These are phyloP conservation scores for Pseudolaguvia tuberculata DNA, from an alignment of 2,113 vertebrate species.

Conservation along the genomic window DNA sequence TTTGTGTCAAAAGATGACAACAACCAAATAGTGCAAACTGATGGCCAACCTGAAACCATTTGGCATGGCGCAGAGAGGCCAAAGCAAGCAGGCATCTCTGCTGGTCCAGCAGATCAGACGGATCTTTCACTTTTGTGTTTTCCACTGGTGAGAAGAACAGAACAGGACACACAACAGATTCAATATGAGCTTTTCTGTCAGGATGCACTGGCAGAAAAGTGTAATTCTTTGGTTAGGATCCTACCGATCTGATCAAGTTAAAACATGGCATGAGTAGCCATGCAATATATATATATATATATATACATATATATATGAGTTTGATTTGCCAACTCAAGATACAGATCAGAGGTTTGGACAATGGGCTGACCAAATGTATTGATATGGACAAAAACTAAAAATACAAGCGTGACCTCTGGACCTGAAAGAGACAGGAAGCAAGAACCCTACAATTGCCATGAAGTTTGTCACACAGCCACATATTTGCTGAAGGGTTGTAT, in stretches of 20 bases:
- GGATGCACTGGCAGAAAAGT: constrained; percentile 53
- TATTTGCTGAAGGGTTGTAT: neutral
- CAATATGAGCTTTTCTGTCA: constrained; percentile 41
- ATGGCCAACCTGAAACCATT: constrained; percentile 95
- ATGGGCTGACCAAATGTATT: constrained; percentile 48
- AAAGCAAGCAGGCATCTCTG: constrained; percentile 87
- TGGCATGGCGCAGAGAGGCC: constrained; percentile 88
- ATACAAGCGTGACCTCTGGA: constrained; percentile 55
- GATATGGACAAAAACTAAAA: constrained; percentile 49
- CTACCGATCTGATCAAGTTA: constrained; percentile 60
- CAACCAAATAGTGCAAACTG: constrained; percentile 42
- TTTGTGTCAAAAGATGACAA: constrained; percentile 23
- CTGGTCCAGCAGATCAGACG: constrained; percentile 84
- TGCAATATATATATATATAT: neutral
- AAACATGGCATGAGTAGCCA: constrained; percentile 32
- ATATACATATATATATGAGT: too few relatives aligned
- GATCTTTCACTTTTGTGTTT: constrained; percentile 67
- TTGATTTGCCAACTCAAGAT: constrained; percentile 45
- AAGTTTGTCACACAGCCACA: neutral
- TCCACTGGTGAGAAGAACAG: constrained; percentile 57
- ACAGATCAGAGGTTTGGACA: constrained; percentile 59
- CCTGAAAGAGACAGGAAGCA: neutral
- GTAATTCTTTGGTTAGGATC: constrained; percentile 51
- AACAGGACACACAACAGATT: constrained; percentile 45
- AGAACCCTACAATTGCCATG: neutral